Percentiles rank a stretch among this genome's conserved stretches.
These are phyloP conservation scores for Listronotus bonariensis DNA, from an alignment of 1,140 invertebrate genomes.

Conservation along the genomic window DNA sequence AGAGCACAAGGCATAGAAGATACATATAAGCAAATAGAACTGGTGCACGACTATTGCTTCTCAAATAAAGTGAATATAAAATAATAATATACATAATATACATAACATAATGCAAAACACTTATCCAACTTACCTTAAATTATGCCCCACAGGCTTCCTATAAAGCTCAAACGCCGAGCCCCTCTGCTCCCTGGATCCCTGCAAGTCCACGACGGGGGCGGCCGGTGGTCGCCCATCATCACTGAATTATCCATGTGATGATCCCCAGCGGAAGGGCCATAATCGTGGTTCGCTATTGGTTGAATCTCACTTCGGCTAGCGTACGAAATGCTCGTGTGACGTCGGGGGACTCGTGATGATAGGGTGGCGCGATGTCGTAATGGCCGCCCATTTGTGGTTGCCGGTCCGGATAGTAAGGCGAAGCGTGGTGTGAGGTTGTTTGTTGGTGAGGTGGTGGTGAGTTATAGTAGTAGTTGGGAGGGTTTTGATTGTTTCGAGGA, in stretches of 20 bases:
- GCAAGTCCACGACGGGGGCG: conserved; percentile 54
- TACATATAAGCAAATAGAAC: too few species aligned
- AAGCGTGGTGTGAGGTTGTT: conserved; percentile 48
- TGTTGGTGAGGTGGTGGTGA: conserved; percentile 53
- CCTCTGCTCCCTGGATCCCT: conserved; percentile 83
- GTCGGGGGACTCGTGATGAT: conserved; percentile 49
- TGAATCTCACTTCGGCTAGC: conserved; percentile 54
- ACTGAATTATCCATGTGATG: conserved; percentile 25
- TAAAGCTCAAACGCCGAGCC: conserved; percentile 96
- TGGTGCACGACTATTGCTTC: too few species aligned
- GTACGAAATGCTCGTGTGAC: conserved; percentile 54
- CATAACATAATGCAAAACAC: neutral
- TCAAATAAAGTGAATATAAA: neutral
- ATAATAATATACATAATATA: conserved; percentile 9
- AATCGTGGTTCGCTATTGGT: conserved; percentile 50
- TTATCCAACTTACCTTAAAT: conserved; percentile 66
- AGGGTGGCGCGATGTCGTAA: conserved; percentile 53
- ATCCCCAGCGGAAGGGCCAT: conserved; percentile 41
- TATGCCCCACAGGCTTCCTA: conserved; percentile 82
- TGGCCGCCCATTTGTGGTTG: conserved; percentile 42
- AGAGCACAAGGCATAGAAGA: too few species aligned
- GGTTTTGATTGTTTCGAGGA: conserved; percentile 51
- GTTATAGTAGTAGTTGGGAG: conserved; percentile 57
- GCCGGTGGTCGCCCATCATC: conserved; percentile 46
- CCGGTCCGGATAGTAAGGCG: conserved; percentile 45